A percentile compares a stretch with the other conserved stretches of the same genome.
Conservation (phyloP, 2,797 vertebrate genomes). For the Triplophysa bombifrons region DNA sequence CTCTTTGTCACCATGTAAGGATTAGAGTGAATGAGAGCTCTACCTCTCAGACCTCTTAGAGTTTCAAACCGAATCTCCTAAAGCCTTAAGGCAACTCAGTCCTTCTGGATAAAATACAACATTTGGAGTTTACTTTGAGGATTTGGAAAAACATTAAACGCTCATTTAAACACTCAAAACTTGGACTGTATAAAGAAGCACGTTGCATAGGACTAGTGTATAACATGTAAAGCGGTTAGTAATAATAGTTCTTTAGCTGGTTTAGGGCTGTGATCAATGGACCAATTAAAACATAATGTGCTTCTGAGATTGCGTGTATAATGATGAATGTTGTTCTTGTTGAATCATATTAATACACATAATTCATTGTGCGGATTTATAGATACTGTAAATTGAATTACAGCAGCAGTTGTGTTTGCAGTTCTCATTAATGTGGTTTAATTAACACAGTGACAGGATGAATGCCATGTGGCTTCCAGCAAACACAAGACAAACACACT, state of each 20-base stretch:
- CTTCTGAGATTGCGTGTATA: no score
- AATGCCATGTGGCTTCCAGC: conserved; percentile 68
- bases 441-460: conserved; percentile 74
- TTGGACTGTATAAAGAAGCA: background rate
- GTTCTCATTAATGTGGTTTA: conserved; percentile 74
- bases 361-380: conserved; percentile 55
- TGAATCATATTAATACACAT: conserved; percentile 7
- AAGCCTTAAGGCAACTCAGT: background rate
- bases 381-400: conserved; percentile 62
- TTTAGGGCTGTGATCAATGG: conserved; percentile 6
- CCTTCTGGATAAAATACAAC: background rate
- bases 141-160: background rate
- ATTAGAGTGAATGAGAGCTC: conserved; percentile 40
- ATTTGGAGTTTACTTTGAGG: background rate
- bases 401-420: conserved; percentile 70
- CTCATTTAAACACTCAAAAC: background rate
- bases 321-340: background rate
- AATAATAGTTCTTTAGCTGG: no score
- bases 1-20: conserved; percentile 47
- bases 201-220: background rate
- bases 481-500: conserved; percentile 59
- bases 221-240: background rate
- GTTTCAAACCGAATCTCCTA: no score
- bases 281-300: background rate
- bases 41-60: background rate